Percentiles rank a stretch among this genome's conserved stretches.
phyloP scores from a whole-genome alignment of 2,888 invertebrate species.

The Lasius fuliginosus region DNA sequence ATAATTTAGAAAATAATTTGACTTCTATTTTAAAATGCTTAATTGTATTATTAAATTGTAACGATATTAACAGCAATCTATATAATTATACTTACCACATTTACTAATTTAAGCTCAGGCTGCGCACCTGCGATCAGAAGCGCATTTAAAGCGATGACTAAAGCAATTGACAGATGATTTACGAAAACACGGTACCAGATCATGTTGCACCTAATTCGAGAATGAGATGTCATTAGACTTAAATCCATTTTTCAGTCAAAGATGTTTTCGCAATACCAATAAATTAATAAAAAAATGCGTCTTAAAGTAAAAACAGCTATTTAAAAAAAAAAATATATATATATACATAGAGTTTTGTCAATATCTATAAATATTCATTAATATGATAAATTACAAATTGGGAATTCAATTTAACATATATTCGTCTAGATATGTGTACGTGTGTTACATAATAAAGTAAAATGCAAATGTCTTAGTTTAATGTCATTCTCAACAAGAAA shows the following conservation, averaged over 20 bases:
- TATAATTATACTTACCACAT: slow-evolving; percentile 72
- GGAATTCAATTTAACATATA: not conserved
- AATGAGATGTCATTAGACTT: not conserved
- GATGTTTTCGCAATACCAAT: not conserved
- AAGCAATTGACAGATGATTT: slow-evolving; percentile 29
- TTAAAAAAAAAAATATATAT: not conserved
- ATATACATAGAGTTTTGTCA: not conserved
- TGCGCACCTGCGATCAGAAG: slow-evolving; percentile 28
- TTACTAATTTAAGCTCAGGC: slow-evolving; percentile 70
- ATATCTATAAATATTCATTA: not conserved
- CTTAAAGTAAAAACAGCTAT: not conserved
- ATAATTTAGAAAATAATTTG: slow-evolving; percentile 1
- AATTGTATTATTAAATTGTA: slow-evolving; percentile 8
- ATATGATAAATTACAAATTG: not conserved
- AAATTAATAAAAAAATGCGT: not conserved
- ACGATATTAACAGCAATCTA: not conserved
- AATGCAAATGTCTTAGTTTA: not conserved
- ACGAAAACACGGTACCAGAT: not conserved
- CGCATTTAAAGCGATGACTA: slow-evolving; percentile 33
- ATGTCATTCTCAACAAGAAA: not conserved
- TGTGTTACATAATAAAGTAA: not conserved
- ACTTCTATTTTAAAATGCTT: not conserved
- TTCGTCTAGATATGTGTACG: not conserved
- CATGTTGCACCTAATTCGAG: slow-evolving; percentile 58
- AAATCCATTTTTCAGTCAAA: not conserved